Base-by-base conservation (phyloP, 2,888 invertebrate genomes). In the Chirona hameri region DNA sequence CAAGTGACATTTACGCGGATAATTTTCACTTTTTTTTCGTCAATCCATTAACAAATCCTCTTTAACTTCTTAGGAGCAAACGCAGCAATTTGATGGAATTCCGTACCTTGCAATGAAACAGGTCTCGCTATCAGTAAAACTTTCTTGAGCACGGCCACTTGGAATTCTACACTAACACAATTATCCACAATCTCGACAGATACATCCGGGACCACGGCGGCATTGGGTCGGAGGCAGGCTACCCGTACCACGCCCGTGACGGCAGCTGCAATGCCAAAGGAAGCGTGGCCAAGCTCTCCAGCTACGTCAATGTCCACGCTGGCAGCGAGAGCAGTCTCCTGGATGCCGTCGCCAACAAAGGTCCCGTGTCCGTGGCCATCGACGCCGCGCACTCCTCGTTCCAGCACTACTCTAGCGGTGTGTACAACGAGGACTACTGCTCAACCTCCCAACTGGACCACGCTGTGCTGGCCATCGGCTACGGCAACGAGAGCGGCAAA, bases 341-440 rank as follows among this genome's bases (percentile, higher is more conserved):
- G 89, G 89, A 91, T 84, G 97, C 96, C 24, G 91, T 96, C 81
- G 96, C 96, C 83, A 94, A 94, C 0, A 88, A 93, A 84, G 97
- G 97, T 0, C 97, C 97, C 18, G 90, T 96, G 81, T 91, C 95
- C 15, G 93, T 96, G 81, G 96, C 95, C 86, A 96, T 97, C 87
- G 96, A 97, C 90, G 97, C 97, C 84, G 93, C 93, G 79, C 93
- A 92, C 85, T 90, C 92, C 87, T 92, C 92, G 85, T 96, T 97
- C 92, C 95, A 96, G 89, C 93, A 94, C 88, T 96, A 96, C 89
- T 85, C 85, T 29, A 84, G 85, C 55, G 93, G 95, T 0, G 88
- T 95, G 52, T 95, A 95, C 87, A 93, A 95, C 85, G 93, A 93
- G 84, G 52, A 1, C 10, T 1, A 12, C 81, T 98, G 97, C 89